Evolutionary conservation across 2,888 invertebrate genomes (phyloP), one percentile per base, ranked within the genome.

Genomic region (Dexiosoma caninum): DNA sequence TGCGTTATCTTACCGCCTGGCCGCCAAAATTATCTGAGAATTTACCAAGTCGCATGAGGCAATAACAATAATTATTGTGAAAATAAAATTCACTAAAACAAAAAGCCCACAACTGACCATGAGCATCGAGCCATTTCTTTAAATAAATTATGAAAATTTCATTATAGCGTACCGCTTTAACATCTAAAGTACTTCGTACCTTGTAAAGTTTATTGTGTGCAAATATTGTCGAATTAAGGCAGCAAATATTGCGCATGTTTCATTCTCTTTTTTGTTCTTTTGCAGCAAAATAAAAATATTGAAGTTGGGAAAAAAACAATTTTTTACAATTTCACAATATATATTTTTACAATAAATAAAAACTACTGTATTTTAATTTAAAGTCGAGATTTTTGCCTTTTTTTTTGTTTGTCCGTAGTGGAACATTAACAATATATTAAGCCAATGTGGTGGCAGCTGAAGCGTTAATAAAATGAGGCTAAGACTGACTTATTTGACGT

Each of bases 381-480:
- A 55, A 21, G n/a, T 14, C 4, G 8, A 16, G 35, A 53, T 12
- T n/a, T n/a, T n/a, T n/a, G n/a, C n/a, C n/a, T 21, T 49, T 53
- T 21, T 51, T 44, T 60, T 53, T 23, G 21, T 10, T 9, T 14
- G 14, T 7, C n/a, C 57, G n/a, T n/a, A n/a, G n/a, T n/a, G n/a
- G n/a, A 27, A 27, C 27, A 27, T 57, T 46, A 21, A 19, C n/a
- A 14, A 30, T 8, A 37, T 49, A 7, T n/a, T 21, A 8, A 35
- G 44, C 40, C 21, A 4, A 7, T 49, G 32, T 35, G 53, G 30
- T 46, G 69, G 59, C 66, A 76, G 66, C 66, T 57, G 62, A 74
- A 77, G 72, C 69, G 64, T 70, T 81, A 77, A 69, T 81, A 81
- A 81, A 81, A 81, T 74, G 72, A 74, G 72, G 77, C 57, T 77